Percentiles rank a stretch among this genome's conserved stretches.
phyloP scores from a whole-genome alignment of 2,113 vertebrate species.

The Lagopus leucura region DNA sequence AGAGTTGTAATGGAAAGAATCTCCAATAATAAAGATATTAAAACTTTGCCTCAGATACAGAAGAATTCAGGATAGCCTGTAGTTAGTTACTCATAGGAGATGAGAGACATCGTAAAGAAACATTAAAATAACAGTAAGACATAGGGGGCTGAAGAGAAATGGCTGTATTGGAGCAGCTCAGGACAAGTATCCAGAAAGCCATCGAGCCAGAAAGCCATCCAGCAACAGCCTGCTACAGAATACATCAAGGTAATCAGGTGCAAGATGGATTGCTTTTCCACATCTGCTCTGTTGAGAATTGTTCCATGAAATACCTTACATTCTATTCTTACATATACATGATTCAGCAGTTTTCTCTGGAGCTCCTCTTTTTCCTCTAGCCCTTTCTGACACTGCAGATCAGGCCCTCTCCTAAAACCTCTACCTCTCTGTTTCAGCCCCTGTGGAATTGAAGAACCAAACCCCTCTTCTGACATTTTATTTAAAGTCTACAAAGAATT shows the following conservation, averaged over 20 bases:
- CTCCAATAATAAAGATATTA: background rate
- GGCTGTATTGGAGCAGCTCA: rapidly evolving
- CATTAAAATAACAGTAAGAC: background rate
- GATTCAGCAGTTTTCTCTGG: background rate
- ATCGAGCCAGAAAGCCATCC: background rate
- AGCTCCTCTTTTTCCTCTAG: background rate
- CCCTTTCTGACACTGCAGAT: background rate
- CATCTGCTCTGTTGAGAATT: background rate
- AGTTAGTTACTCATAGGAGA: background rate
- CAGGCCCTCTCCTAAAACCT: background rate
- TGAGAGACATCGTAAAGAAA: background rate
- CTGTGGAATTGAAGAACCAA: background rate
- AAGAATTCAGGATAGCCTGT: background rate
- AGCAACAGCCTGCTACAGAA: background rate
- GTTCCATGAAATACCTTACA: background rate
- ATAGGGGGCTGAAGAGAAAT: background rate
- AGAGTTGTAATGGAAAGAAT: background rate
- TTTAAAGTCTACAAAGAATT: background rate
- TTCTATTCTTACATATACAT: background rate
- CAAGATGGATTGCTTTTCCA: background rate
- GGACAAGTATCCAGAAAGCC: background rate
- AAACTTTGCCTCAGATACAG: background rate
- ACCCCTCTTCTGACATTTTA: background rate
- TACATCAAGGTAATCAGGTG: background rate
- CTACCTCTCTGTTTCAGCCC: background rate